phyloP scores from a whole-genome alignment of 2,797 vertebrate species.

The Tapirus indicus region DNA sequence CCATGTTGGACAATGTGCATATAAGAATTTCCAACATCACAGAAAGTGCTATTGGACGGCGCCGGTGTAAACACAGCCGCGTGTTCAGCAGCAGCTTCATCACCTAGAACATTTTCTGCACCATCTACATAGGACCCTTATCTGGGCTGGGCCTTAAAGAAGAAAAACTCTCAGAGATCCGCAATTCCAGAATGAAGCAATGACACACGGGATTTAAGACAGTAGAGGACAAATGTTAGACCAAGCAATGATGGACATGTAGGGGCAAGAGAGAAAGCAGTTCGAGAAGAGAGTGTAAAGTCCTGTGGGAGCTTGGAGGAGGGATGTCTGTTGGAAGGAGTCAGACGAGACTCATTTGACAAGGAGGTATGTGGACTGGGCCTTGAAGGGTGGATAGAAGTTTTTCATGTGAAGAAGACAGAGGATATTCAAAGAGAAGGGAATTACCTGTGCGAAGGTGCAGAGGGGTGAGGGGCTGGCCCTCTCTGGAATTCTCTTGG shows the following conservation, averaged over 20 bases:
- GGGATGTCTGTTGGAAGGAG: background rate
- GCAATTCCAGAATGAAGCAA: background rate
- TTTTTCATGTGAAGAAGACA: background rate
- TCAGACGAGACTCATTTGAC: background rate
- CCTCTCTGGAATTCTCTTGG: background rate
- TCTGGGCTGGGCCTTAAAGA: background rate
- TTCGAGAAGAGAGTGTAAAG: background rate
- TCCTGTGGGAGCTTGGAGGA: background rate
- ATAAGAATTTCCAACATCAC: background rate
- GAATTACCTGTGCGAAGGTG: background rate
- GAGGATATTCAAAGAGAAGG: background rate
- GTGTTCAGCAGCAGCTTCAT: background rate
- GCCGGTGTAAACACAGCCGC: background rate
- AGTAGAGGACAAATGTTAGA: background rate
- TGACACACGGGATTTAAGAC: background rate
- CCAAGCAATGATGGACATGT: background rate
- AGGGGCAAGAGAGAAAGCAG: background rate
- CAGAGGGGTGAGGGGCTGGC: background rate
- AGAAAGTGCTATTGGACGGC: background rate
- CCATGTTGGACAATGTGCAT: accelerated
- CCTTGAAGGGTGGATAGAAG: background rate
- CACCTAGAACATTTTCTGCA: background rate
- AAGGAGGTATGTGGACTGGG: background rate
- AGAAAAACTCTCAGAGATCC: background rate
- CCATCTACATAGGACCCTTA: background rate